phyloP scores from a whole-genome alignment of 2,797 vertebrate genomes.

The Podarcis siculus region DNA sequence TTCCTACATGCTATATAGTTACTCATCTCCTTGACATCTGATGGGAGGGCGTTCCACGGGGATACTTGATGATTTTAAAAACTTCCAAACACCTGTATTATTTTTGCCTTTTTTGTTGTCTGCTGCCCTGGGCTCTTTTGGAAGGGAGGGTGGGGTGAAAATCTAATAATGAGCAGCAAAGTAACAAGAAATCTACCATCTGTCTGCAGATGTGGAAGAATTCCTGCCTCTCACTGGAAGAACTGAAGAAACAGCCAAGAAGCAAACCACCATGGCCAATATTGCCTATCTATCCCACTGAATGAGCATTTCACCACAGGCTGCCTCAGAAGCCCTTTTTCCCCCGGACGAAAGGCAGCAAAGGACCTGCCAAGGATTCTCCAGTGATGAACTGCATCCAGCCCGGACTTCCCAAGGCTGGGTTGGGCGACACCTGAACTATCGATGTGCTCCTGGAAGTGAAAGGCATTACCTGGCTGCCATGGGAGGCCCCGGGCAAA shows the following conservation, averaged over 20 bases:
- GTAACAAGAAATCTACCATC: too few relatives aligned
- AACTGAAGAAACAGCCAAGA: neutral
- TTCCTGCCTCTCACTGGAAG: neutral
- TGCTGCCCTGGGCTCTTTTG: too few relatives aligned
- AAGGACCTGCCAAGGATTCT: accelerated
- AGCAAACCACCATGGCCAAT: neutral
- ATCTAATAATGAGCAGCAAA: too few relatives aligned
- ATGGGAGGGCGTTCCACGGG: too few relatives aligned
- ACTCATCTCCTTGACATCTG: too few relatives aligned
- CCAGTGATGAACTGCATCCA: neutral
- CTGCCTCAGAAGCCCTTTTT: neutral
- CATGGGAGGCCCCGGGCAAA: neutral
- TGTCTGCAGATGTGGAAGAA: neutral
- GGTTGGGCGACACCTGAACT: neutral
- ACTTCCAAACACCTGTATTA: too few relatives aligned
- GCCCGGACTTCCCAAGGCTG: neutral
- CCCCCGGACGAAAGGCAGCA: neutral
- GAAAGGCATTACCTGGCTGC: neutral
- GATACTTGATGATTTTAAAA: too few relatives aligned
- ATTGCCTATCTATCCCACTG: too few relatives aligned
- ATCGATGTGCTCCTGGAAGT: neutral
- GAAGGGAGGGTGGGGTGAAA: too few relatives aligned
- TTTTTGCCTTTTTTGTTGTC: too few relatives aligned
- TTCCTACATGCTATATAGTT: too few relatives aligned
- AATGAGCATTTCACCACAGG: neutral